A percentile compares a stretch with the other conserved stretches of the same genome.
Evolutionary conservation across 2,888 invertebrate genomes (phyloP).

Genomic region (Nineta flava): DNA sequence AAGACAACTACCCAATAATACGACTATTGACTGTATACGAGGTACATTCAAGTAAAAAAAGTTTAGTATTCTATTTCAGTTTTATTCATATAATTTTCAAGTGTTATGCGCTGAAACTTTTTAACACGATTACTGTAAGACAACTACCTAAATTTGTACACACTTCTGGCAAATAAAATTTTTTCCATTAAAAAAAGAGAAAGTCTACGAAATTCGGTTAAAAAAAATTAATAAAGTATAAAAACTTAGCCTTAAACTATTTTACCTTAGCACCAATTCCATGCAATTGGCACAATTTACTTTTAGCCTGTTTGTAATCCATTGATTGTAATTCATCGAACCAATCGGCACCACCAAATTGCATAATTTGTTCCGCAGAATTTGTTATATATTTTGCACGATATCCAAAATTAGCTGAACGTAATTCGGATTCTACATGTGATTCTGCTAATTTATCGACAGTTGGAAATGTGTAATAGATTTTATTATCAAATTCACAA

Average conservation of each 20-base stretch:
- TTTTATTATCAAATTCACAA: conserved; percentile 40
- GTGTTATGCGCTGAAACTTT: no score
- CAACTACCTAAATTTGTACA: not conserved
- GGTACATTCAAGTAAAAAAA: no score
- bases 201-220: no score
- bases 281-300: conserved; percentile 56
- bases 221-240: no score
- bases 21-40: no score
- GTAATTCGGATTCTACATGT: conserved; percentile 53
- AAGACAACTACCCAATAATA: no score
- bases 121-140: no score
- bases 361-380: conserved; percentile 50
- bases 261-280: conserved; percentile 87
- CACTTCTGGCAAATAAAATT: conserved; percentile 4
- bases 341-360: conserved; percentile 59
- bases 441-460: conserved; percentile 40
- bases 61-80: no score
- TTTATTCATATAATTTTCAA: no score
- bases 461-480: conserved; percentile 70
- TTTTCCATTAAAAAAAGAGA: not conserved
- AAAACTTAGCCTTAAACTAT: not conserved
- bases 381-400: conserved; percentile 73
- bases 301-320: conserved; percentile 56
- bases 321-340: conserved; percentile 46
- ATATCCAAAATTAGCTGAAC: conserved; percentile 69